Evolutionary conservation across 2,113 vertebrate species (phyloP).

Genomic region (Bufo gargarizans): DNA sequence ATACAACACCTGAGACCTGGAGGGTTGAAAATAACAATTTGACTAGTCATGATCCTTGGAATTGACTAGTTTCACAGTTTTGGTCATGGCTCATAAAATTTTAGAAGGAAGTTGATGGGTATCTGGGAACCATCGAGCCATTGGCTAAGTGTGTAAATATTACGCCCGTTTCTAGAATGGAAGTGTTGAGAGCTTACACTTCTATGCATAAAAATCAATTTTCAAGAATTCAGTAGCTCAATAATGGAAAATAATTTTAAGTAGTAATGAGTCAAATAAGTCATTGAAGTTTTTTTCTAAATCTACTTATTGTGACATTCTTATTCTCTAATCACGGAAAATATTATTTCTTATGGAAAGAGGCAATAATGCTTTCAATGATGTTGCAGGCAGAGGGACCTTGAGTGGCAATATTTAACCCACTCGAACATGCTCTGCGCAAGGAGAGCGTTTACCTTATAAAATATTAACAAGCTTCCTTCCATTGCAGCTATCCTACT

Average conservation of each 20-base stretch:
- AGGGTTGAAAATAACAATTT: neutral
- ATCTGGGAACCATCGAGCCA: neutral
- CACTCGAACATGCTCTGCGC: conserved; percentile 6
- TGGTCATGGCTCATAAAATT: neutral
- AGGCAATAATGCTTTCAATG: conserved; percentile 10
- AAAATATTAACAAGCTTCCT: conserved; percentile 52
- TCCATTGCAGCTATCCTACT: conserved; percentile 42
- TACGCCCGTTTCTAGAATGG: neutral
- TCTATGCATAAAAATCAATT: too few relatives aligned
- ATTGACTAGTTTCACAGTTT: neutral
- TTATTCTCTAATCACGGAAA: neutral
- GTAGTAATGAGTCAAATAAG: neutral
- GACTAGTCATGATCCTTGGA: neutral
- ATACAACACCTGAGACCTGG: neutral
- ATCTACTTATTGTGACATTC: neutral
- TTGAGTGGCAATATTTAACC: conserved; percentile 47
- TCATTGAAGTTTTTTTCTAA: neutral
- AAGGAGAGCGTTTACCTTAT: conserved; percentile 47
- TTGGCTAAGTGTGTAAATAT: neutral
- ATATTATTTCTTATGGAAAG: conserved; percentile 9
- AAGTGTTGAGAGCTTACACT: neutral
- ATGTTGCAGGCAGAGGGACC: conserved; percentile 18
- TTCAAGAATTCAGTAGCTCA: neutral
- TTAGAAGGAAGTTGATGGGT: neutral
- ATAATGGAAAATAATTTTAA: neutral